Conservation (phyloP, 2,888 invertebrate genomes). For the Disparrhopalites patrizii region DNA sequence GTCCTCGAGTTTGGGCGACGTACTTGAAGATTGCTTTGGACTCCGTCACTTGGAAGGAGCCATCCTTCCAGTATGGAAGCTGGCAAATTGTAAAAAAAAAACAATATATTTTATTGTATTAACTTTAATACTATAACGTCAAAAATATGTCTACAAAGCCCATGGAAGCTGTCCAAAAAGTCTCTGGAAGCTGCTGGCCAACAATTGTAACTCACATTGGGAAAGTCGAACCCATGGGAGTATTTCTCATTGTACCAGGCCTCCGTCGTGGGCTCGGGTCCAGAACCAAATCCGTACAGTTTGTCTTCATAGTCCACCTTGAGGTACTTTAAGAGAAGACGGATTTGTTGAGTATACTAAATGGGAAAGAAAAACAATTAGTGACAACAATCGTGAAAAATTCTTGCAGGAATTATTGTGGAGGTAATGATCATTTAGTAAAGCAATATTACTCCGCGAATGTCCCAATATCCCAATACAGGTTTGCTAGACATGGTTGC, state of each 20-base stretch:
- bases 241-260: conserved; percentile 50
- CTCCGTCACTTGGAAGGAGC: conserved; percentile 52
- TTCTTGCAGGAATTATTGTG: no score
- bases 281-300: conserved; percentile 51
- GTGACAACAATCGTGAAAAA: no score
- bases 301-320: conserved; percentile 53
- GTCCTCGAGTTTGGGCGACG: conserved; percentile 51
- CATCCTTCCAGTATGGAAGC: conserved; percentile 53
- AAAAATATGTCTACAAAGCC: no score
- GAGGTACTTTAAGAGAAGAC: conserved; percentile 52
- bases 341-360: conserved; percentile 49
- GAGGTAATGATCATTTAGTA: no score
- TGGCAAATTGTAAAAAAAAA: conserved; percentile 5
- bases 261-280: conserved; percentile 51
- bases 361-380: no score
- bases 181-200: no score
- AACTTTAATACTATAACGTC: no score
- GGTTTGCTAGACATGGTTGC: background rate
- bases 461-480: conserved; percentile 27
- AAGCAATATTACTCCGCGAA: conserved; percentile 22
- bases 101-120: background rate
- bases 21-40: conserved; percentile 53
- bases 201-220: conserved; percentile 52
- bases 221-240: conserved; percentile 51
- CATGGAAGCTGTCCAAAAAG: no score